These are phyloP conservation scores for Lithophane semibrunnea DNA, from an alignment of 2,888 invertebrate genomes.

Conservation along the genomic window DNA sequence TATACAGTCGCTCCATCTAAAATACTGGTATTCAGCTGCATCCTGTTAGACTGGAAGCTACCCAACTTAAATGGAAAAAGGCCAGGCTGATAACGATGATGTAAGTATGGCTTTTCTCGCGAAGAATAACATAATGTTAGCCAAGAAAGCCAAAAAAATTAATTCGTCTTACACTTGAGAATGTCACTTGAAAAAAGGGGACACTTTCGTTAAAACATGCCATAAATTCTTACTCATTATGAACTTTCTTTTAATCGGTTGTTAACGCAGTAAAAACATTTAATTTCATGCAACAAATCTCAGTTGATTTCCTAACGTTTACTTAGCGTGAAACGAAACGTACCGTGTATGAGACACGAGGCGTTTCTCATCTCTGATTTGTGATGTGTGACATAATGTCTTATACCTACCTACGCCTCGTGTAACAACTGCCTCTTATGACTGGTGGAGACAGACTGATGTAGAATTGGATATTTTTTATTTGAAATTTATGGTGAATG, in stretches of 20 bases:
- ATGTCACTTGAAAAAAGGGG: background rate
- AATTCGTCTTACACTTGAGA: background rate
- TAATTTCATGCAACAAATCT: conserved; percentile 2
- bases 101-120: background rate
- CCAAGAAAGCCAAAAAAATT: background rate
- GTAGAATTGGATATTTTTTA: background rate
- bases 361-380: conserved; percentile 10
- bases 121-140: background rate
- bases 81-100: too few relatives aligned
- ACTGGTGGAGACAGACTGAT: background rate
- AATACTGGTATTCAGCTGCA: too few relatives aligned
- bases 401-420: background rate
- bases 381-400: background rate
- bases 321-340: conserved; percentile 36
- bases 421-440: background rate
- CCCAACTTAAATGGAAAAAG: too few relatives aligned
- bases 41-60: too few relatives aligned
- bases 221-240: background rate
- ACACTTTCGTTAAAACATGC: background rate
- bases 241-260: background rate
- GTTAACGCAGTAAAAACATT: background rate
- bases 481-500: background rate
- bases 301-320: background rate
- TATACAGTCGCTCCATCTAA: too few relatives aligned
- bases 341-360: conserved; percentile 6